Percentiles rank a stretch among this genome's conserved stretches.
Conservation (phyloP, 2,888 invertebrate genomes). For the Eurytoma adleriae region DNA sequence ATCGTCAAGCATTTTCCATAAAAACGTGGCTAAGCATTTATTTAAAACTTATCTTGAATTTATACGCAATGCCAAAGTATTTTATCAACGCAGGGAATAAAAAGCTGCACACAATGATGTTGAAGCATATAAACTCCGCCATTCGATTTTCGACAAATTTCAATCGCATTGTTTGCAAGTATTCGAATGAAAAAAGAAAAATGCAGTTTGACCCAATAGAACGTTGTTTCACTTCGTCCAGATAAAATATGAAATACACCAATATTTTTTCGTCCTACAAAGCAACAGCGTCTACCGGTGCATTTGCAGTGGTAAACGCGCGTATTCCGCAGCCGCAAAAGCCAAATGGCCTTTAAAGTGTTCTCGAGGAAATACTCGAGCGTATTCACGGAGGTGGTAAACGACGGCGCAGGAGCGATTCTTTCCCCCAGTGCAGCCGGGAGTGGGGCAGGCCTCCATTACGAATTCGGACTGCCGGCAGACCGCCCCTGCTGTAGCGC, state of each 20-base stretch:
- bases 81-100: no score
- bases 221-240: not conserved
- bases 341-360: not conserved
- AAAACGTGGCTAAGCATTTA: no score
- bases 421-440: slow-evolving; percentile 20
- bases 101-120: not conserved
- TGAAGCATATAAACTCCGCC: slow-evolving; percentile 27
- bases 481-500: slow-evolving; percentile 59
- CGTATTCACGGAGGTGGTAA: not conserved
- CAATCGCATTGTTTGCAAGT: not conserved
- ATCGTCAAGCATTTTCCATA: no score
- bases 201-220: not conserved
- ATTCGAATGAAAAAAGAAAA: no score
- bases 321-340: not conserved
- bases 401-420: slow-evolving; percentile 22
- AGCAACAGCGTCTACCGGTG: no score
- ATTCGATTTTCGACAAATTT: slow-evolving; percentile 37
- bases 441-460: slow-evolving; percentile 61
- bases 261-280: not conserved
- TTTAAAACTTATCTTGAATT: no score
- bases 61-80: no score
- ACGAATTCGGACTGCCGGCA: slow-evolving; percentile 58
- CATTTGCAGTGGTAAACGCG: no score
- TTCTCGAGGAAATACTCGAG: not conserved
- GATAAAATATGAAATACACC: not conserved